phyloP scores from a whole-genome alignment of 2,888 invertebrate genomes.

The Ectemnius cavifrons region DNA sequence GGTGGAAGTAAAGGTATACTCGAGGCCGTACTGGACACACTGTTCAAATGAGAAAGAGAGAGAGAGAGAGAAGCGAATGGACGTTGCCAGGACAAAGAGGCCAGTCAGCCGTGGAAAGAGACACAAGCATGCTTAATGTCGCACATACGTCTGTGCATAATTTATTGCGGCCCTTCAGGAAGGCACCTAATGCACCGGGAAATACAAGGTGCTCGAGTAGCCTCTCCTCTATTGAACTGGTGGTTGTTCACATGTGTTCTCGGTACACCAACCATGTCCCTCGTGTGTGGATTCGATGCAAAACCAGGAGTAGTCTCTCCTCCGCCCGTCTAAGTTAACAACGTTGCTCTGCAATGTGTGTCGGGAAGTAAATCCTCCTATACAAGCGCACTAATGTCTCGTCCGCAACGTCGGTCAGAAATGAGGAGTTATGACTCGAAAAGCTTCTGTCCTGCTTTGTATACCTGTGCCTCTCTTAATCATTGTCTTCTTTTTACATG shows the following conservation, averaged over 20 bases:
- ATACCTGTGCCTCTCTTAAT: too few relatives aligned
- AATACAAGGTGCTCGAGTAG: conserved; percentile 20
- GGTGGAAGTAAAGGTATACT: background rate
- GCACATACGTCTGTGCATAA: conserved; percentile 35
- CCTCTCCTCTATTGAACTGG: conserved; percentile 8
- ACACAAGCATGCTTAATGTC: conserved; percentile 17
- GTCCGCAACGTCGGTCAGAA: conserved; percentile 1
- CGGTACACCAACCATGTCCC: background rate
- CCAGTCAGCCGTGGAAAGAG: conserved; percentile 15
- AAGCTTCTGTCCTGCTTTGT: background rate
- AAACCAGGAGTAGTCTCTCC: conserved; percentile 21
- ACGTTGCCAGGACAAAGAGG: conserved; percentile 5
- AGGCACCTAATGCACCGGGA: conserved; percentile 38
- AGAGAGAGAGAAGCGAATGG: background rate
- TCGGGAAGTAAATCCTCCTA: conserved; percentile 31
- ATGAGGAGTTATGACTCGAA: conserved; percentile 35
- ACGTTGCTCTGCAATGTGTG: conserved; percentile 13
- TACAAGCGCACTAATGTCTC: conserved; percentile 13
- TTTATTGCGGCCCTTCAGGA: conserved; percentile 46
- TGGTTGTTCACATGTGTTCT: conserved; percentile 4
- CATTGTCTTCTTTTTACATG: too few relatives aligned
- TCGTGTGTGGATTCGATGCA: background rate
- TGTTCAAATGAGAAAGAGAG: conserved; percentile 1
- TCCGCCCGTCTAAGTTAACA: conserved; percentile 9
- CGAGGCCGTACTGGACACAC: background rate